Conservation (phyloP, 2,888 invertebrate genomes). For the Neoascia interrupta region DNA sequence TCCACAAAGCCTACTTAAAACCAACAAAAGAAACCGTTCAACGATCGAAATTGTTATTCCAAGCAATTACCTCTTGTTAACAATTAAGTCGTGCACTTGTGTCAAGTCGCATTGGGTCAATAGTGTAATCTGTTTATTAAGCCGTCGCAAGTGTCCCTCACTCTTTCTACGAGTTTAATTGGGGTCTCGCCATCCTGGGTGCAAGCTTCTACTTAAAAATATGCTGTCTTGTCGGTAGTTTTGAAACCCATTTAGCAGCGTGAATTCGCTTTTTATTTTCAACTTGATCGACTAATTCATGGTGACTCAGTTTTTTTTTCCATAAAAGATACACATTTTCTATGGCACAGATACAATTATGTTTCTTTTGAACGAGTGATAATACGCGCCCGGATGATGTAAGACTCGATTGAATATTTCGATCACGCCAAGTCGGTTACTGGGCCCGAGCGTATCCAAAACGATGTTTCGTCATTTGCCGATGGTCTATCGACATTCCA, state of each 20-base stretch:
- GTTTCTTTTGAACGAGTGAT: neutral
- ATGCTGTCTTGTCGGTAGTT: neutral
- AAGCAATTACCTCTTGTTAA: slow-evolving; percentile 24
- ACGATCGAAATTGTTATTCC: neutral
- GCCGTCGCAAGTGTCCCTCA: neutral
- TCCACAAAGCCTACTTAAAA: too few species aligned
- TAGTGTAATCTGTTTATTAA: slow-evolving; percentile 32
- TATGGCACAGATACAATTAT: slow-evolving; percentile 32
- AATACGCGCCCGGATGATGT: slow-evolving; percentile 29
- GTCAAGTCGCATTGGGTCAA: slow-evolving; percentile 42
- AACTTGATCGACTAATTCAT: slow-evolving; percentile 13
- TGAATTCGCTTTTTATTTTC: too few species aligned
- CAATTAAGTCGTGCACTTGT: slow-evolving; percentile 16
- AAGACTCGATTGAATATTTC: slow-evolving; percentile 26
- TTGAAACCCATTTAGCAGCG: neutral
- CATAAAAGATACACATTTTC: slow-evolving; percentile 9
- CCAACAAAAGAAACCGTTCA: too few species aligned
- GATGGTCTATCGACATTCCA: too few species aligned
- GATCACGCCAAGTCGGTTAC: slow-evolving; percentile 51
- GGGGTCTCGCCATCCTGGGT: too few species aligned
- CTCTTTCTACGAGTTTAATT: neutral
- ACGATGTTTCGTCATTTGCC: too few species aligned
- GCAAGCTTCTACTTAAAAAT: too few species aligned
- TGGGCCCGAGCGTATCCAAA: slow-evolving; percentile 14
- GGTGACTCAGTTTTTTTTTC: slow-evolving; percentile 31